Evolutionary conservation across 2,797 vertebrate genomes (phyloP), one percentile per base, ranked within the genome.

Genomic region (Ataeniobius toweri): DNA sequence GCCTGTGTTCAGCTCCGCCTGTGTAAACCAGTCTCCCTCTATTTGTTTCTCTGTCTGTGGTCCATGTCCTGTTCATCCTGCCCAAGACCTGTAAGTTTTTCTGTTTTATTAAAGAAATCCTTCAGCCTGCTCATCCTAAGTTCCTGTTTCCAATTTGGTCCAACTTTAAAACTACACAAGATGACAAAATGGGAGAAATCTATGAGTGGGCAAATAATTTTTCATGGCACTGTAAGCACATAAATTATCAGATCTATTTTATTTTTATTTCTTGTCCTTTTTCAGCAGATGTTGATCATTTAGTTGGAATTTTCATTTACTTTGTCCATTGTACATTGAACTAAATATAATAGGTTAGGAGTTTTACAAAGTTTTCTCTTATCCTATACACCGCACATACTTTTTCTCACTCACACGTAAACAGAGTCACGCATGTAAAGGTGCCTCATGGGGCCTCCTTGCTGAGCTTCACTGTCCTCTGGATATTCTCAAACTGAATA

Each of bases 401-500:
- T 44, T 68, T 44, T 24, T 70, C 67, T 69, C 12, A 46, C 18
- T 41, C 28, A 5, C 41, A 48, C 6, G 24, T 70, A 75, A 46
- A 81, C 63, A 50, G 18, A 22, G 36, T 77, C 74, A 78, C 76
- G 85, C 79, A 76, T 82, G 82, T 83, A 86, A 87, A 86, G 79
- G 89, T 92, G 85, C 87, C 90, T 91, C 84, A 1, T 13, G 83
- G 73, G 86, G 71, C 80, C 68, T 81, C 59, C 81, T 75, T 69
- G 77, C 82, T 70, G 76, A n/a, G 80, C 77, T 84, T 67, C 82
- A 78, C 86, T 80, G 80, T 89, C 81, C 84, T 83, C 78, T 82
- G 86, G 86, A 86, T 85, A 79, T 82, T 78, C 78, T 89, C 88
- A 89, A 89, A 89, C 83, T 82, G 82, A 86, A 87, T 79, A 87